phyloP scores from a whole-genome alignment of 1,140 invertebrate species.

The Pseudomyrmex concolor region DNA sequence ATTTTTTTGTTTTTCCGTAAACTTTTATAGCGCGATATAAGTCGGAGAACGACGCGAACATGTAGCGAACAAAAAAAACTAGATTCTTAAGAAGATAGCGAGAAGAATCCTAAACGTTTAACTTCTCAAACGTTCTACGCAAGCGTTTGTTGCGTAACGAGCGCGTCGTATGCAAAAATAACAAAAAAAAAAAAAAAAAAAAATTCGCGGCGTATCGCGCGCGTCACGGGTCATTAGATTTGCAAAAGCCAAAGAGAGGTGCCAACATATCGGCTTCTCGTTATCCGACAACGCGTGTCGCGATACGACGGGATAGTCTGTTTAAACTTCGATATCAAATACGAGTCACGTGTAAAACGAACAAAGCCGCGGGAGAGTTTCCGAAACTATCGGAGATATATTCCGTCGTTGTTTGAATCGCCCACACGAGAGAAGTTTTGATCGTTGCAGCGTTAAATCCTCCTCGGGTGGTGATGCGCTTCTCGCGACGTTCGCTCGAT shows the following conservation, averaged over 20 bases:
- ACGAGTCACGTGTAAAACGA: constrained; percentile 24
- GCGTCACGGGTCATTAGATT: constrained; percentile 42
- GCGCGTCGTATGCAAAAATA: constrained; percentile 30
- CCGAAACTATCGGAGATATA: constrained; percentile 41
- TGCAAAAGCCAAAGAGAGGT: background rate
- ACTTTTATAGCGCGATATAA: too few relatives aligned
- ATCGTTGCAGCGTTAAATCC: constrained; percentile 69
- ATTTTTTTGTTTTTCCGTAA: too few relatives aligned
- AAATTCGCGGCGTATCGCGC: constrained; percentile 2
- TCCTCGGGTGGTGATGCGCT: background rate
- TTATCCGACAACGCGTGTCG: constrained; percentile 10
- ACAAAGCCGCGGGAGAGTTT: constrained; percentile 33
- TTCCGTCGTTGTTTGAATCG: constrained; percentile 1
- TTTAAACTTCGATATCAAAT: constrained; percentile 30
- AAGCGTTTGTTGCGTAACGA: background rate
- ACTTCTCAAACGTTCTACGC: background rate
- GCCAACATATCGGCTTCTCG: constrained; percentile 29
- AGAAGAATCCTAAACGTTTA: background rate
- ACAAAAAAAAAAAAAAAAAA: background rate
- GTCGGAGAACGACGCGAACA: background rate
- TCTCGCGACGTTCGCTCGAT: constrained; percentile 37
- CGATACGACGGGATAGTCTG: constrained; percentile 11
- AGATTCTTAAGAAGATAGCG: constrained; percentile 20
- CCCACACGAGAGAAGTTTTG: constrained; percentile 9
- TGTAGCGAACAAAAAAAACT: background rate